Percentiles rank a stretch among this genome's conserved stretches.
These are phyloP conservation scores for Turritopsis rubra DNA, from an alignment of 30 jellyfish, hydroid and myxozoan species.

Conservation along the genomic window DNA sequence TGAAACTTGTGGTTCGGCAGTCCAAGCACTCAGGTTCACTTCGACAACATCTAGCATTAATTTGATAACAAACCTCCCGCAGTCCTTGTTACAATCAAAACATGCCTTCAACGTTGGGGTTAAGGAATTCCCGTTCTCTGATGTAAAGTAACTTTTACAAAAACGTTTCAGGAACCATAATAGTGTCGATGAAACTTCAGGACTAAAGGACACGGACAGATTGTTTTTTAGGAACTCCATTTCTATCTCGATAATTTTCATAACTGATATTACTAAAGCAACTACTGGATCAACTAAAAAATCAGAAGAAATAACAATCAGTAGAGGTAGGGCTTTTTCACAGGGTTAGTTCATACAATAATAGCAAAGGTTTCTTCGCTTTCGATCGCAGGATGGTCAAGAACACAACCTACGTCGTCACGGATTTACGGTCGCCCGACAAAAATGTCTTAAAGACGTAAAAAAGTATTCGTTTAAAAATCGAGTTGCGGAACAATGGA, in stretches of 20 bases:
- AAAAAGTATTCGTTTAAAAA: no score
- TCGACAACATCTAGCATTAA: conserved; percentile 44
- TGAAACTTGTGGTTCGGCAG: conserved; percentile 75
- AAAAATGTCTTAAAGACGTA: no score
- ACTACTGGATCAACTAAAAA: conserved; percentile 55
- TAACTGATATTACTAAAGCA: conserved; percentile 35
- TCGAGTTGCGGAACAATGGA: no score
- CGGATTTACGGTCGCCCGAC: no score
- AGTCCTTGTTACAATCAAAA: conserved; percentile 36
- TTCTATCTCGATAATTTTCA: conserved; percentile 46
- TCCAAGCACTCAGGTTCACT: conserved; percentile 41
- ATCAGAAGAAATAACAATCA: neutral
- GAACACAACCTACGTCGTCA: no score
- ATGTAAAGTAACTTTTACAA: conserved; percentile 48
- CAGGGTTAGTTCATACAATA: no score
- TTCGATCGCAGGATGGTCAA: no score
- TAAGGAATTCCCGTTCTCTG: neutral
- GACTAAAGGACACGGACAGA: conserved; percentile 50
- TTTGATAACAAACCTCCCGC: conserved; percentile 50
- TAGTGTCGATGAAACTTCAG: conserved; percentile 70
- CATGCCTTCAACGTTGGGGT: conserved; percentile 40
- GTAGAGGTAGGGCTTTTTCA: no score
- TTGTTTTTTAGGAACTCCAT: conserved; percentile 44
- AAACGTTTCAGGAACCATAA: conserved; percentile 72
- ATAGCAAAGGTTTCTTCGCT: no score